Percentiles rank a stretch among this genome's conserved stretches.
Evolutionary conservation across 2,797 vertebrate species (phyloP).

Genomic region (Hypotaenidia philippensis): DNA sequence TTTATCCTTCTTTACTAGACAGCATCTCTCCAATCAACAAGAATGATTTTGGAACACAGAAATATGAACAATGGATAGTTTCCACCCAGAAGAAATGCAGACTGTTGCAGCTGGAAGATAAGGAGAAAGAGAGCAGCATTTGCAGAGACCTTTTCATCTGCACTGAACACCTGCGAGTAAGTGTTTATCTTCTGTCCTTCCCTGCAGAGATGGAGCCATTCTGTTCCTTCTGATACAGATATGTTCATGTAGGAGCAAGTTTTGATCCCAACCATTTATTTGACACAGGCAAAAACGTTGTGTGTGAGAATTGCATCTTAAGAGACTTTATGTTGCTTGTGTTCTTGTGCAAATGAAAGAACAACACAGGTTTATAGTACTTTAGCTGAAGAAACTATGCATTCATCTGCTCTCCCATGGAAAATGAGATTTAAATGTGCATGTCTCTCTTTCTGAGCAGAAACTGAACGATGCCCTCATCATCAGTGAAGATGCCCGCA

Average conservation of each 20-base stretch:
- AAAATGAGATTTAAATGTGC: background rate
- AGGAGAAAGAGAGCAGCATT: constrained; percentile 79
- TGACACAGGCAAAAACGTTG: background rate
- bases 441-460: constrained; percentile 64
- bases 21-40: constrained; percentile 66
- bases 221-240: background rate
- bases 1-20: constrained; percentile 54
- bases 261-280: background rate
- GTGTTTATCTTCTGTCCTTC: background rate
- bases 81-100: constrained; percentile 78
- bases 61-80: constrained; percentile 84
- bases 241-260: background rate
- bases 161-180: constrained; percentile 82
- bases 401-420: accelerated
- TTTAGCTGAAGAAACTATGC: background rate
- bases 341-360: background rate
- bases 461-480: constrained; percentile 85
- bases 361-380: background rate
- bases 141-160: constrained; percentile 82
- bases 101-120: constrained; percentile 73
- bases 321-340: background rate
- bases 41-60: constrained; percentile 79
- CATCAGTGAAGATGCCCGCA: constrained; percentile 82
- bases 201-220: background rate
- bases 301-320: accelerated